Evolutionary conservation across 1,140 invertebrate species (phyloP).

Genomic region (Drosophila subpulchrella): DNA sequence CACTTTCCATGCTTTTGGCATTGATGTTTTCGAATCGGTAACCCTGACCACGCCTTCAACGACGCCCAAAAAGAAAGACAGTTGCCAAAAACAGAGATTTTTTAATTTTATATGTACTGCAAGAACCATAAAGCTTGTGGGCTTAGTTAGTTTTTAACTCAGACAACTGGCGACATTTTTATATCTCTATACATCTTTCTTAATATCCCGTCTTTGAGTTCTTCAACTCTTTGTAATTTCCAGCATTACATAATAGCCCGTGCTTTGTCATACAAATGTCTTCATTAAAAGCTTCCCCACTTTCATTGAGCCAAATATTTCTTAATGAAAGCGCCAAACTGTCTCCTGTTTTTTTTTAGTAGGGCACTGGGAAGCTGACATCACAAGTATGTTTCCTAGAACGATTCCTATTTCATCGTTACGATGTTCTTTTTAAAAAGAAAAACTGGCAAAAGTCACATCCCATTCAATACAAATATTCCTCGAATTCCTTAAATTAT

Average conservation of each 20-base stretch:
- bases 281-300: conserved; percentile 53
- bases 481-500: conserved; percentile 50
- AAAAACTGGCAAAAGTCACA: conserved; percentile 8
- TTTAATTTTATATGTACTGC: background rate
- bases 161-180: conserved; percentile 62
- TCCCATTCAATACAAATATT: conserved; percentile 13
- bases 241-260: conserved; percentile 50
- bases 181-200: conserved; percentile 8
- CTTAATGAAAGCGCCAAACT: conserved; percentile 35
- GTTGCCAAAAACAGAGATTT: conserved; percentile 54
- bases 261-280: conserved; percentile 74
- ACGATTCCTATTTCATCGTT: background rate
- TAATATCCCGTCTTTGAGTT: background rate
- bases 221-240: conserved; percentile 11
- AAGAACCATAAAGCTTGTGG: background rate
- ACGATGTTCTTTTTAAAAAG: background rate
- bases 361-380: conserved; percentile 18
- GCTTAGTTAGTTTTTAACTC: conserved; percentile 8
- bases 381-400: conserved; percentile 15
- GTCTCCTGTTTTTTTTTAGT: conserved; percentile 7
- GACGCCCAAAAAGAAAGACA: background rate
- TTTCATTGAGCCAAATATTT: conserved; percentile 49
- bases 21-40: conserved; percentile 49
- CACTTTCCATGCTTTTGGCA: conserved; percentile 62
- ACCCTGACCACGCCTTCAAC: conserved; percentile 47